Conservation (phyloP, 2,113 vertebrate species). For the Variabilichromis moorii region DNA sequence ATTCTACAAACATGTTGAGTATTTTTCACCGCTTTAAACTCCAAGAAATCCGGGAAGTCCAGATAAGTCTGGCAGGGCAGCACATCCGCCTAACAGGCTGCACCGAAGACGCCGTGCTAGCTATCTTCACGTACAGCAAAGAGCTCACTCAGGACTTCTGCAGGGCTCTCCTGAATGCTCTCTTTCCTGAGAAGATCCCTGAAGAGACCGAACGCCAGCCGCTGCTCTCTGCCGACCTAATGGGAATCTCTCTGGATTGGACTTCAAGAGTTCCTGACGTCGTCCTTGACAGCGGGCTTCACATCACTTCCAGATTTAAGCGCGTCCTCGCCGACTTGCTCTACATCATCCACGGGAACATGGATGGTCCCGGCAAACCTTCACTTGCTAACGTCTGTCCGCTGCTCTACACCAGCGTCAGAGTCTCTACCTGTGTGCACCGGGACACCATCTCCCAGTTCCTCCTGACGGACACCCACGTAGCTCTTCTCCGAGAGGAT, state of each 20-base stretch:
- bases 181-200: constrained; percentile 4
- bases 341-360: constrained; percentile 78
- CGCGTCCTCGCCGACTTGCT: constrained; percentile 72
- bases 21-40: constrained; percentile 50
- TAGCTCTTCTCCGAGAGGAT: constrained; percentile 67
- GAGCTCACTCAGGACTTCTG: constrained; percentile 73
- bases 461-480: constrained; percentile 70
- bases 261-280: constrained; percentile 57
- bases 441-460: constrained; percentile 43
- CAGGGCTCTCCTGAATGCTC: constrained; percentile 49
- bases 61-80: constrained; percentile 76
- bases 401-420: constrained; percentile 72
- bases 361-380: constrained; percentile 43
- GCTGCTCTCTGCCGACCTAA: constrained; percentile 71
- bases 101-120: constrained; percentile 52
- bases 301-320: constrained; percentile 72
- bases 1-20: background rate
- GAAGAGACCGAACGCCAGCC: constrained; percentile 35
- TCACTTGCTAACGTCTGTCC: constrained; percentile 64
- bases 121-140: constrained; percentile 69
- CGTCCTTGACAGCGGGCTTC: constrained; percentile 46
- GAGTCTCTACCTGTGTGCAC: background rate
- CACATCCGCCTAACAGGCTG: constrained; percentile 56
- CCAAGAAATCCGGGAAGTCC: constrained; percentile 53
- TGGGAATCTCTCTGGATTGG: constrained; percentile 76